phyloP scores from a whole-genome alignment of 2,797 vertebrate genomes.

The Megaceryle alcyon region DNA sequence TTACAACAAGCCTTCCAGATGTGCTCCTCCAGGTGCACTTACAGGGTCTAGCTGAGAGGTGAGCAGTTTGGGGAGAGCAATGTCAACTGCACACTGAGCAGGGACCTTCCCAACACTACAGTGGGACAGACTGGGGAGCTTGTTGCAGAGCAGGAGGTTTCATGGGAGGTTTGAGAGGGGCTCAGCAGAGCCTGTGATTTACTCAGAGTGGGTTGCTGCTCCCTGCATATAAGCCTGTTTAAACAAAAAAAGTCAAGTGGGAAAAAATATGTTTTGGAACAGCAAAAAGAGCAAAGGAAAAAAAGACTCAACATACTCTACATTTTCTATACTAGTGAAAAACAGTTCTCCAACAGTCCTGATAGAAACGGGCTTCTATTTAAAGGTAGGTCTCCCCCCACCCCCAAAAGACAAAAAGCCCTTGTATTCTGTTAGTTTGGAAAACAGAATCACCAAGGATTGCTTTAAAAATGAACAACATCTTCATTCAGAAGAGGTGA shows the following conservation, averaged over 20 bases:
- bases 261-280: not conserved
- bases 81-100: not conserved
- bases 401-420: not conserved
- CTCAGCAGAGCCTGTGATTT: not conserved
- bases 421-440: not conserved
- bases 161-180: not conserved
- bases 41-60: rapidly evolving
- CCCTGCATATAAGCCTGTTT: not conserved
- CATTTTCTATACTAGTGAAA: not conserved
- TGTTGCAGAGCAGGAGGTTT: rapidly evolving
- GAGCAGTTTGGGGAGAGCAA: not conserved
- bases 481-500: not conserved
- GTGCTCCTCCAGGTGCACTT: not conserved
- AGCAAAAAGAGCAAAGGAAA: not conserved
- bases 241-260: not conserved
- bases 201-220: not conserved
- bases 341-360: not conserved
- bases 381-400: not conserved
- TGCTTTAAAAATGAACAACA: not conserved
- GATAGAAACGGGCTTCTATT: not conserved
- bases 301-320: not conserved
- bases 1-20: not conserved
- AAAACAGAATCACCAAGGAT: not conserved
- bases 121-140: not conserved
- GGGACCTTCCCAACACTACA: not conserved